Evolutionary conservation across 2,113 vertebrate species (phyloP).

Genomic region (Kobus ellipsiprymnus): DNA sequence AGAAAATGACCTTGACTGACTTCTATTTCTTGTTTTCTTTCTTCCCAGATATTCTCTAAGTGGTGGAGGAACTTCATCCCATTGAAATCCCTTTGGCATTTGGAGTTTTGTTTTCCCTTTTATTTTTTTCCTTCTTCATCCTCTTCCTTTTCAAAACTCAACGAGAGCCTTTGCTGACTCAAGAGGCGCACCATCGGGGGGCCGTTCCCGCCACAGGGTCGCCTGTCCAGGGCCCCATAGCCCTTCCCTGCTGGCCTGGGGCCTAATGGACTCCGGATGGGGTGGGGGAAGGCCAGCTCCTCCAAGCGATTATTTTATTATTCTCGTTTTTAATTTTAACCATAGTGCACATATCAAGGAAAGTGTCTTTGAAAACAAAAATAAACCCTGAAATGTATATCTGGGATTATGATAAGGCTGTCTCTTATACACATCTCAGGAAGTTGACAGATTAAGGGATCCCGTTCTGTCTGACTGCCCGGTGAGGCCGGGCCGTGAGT

Average conservation of each 20-base stretch:
- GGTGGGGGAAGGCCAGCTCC: constrained; percentile 79
- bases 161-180: constrained; percentile 50
- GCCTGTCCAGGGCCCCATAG: constrained; percentile 17
- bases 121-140: constrained; percentile 16
- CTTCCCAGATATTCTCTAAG: constrained; percentile 87
- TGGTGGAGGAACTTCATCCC: constrained; percentile 85
- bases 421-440: too few species aligned
- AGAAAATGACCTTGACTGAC: background rate
- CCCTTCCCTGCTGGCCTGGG: constrained; percentile 57
- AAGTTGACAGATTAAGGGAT: too few species aligned
- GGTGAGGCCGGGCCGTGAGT: fast-evolving
- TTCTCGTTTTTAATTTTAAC: constrained; percentile 71
- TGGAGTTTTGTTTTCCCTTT: constrained; percentile 33
- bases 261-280: constrained; percentile 76
- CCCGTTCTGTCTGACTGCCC: background rate
- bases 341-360: constrained; percentile 81
- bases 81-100: constrained; percentile 75
- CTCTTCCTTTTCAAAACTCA: constrained; percentile 48
- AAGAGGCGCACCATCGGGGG: background rate
- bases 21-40: background rate
- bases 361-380: constrained; percentile 76
- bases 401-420: constrained; percentile 85
- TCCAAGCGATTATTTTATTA: constrained; percentile 78
- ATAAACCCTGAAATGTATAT: constrained; percentile 84
- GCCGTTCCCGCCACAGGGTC: background rate